Base-by-base conservation (phyloP, 2,797 vertebrate genomes). In the Onychomys arenicola region DNA sequence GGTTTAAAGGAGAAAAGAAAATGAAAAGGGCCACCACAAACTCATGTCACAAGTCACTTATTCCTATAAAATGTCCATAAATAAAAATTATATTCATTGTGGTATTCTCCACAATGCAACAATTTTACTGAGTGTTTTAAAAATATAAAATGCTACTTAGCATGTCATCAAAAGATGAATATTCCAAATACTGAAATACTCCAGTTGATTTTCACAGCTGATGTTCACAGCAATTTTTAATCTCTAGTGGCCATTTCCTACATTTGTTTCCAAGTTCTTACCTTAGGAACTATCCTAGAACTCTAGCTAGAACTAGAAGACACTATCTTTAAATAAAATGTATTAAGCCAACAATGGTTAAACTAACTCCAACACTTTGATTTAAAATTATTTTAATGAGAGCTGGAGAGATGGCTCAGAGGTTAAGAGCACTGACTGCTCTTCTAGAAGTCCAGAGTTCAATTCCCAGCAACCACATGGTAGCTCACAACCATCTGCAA, bases 311-410 rank as follows among this genome's bases (percentile, higher is more conserved):
- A 95, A 21, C 34, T 29, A 90, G 85, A 29, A 52, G 17, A 87
- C 32, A 55, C 10, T 21, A 89, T 67, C 13, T 96, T 94, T 78
- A 95, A 93, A 93, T 77, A 91, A 96, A 95, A 96, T n/a, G n/a
- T 78, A 46, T 2, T 67, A 71, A 90, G 57, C 69, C 67, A 94
- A 12, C 80, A 92, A 86, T 12, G 43, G 46, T 63, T 92, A 87
- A 83, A n/a, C 23, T 57, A 94, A 91, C 13, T 77, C 59, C 5
- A 55, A 83, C 8, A 40, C 12, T 94, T 96, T n/a, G 10, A 59
- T 32, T 83, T 49, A 71, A 85, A 71, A n/a, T n/a, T n/a, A n/a
- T n/a, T n/a, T n/a, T n/a, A n/a, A n/a, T n/a, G n/a, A n/a, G n/a
- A n/a, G n/a, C n/a, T n/a, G n/a, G n/a, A n/a, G n/a, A n/a, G n/a